A percentile compares a stretch with the other conserved stretches of the same genome.
These are phyloP conservation scores for Timema podura DNA, from an alignment of 2,888 invertebrate species.

Conservation along the genomic window DNA sequence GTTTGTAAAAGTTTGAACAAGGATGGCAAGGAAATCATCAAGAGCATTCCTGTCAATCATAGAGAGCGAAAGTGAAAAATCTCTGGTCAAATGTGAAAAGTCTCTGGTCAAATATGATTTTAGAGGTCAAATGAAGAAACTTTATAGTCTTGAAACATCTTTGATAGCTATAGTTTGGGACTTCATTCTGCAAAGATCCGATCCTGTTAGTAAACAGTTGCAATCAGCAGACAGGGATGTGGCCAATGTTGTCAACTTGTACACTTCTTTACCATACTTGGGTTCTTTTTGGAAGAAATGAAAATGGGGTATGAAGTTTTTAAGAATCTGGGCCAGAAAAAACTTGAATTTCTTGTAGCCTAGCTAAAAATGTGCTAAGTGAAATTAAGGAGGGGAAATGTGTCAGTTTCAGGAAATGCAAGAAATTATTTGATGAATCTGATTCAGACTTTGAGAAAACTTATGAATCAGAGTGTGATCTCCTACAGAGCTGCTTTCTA, in stretches of 20 bases:
- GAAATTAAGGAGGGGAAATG: too few species aligned
- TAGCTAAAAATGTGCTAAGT: not conserved
- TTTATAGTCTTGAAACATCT: constrained; percentile 2
- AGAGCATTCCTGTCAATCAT: not conserved
- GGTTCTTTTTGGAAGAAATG: not conserved
- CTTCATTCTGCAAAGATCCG: constrained; percentile 7
- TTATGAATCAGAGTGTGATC: not conserved
- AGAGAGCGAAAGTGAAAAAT: not conserved
- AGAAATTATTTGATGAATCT: not conserved
- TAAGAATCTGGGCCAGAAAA: not conserved
- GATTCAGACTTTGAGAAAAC: not conserved
- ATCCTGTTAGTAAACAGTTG: not conserved
- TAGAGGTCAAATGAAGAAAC: not conserved
- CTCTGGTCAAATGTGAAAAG: not conserved
- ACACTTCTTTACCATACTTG: not conserved
- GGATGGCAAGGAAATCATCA: not conserved
- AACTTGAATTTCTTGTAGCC: not conserved
- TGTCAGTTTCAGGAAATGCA: not conserved
- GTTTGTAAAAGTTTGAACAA: not conserved
- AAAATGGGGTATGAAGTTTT: constrained; percentile 11
- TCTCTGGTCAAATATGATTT: too few species aligned
- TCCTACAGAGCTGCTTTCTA: not conserved
- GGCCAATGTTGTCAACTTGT: not conserved
- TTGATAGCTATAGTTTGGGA: not conserved
- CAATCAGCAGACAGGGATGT: not conserved